These are phyloP conservation scores for Trachythela sp. DNA, from an alignment of 64 coral and sea anemone genomes.

Conservation along the genomic window DNA sequence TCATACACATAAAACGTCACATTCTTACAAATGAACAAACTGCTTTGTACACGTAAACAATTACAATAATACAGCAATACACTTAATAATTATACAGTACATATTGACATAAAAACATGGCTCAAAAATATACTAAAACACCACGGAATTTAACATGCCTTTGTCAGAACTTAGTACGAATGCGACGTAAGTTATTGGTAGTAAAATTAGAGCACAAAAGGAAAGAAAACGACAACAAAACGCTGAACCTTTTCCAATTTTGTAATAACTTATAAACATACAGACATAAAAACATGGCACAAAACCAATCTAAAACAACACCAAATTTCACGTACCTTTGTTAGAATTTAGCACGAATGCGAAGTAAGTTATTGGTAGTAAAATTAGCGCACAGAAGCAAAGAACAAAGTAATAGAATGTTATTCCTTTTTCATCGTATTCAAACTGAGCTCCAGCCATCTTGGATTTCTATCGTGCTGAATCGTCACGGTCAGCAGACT, in stretches of 20 bases:
- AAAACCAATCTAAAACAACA: background rate
- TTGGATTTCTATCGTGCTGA: conserved; percentile 24
- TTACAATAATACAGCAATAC: too few species aligned
- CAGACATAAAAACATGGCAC: background rate
- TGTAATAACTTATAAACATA: too few species aligned
- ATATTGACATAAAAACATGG: background rate
- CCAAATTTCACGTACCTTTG: conserved; percentile 52
- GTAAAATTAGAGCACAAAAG: conserved; percentile 77
- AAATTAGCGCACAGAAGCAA: conserved; percentile 83
- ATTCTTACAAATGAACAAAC: too few species aligned
- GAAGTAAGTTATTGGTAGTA: conserved; percentile 91
- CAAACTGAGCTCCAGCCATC: conserved; percentile 97
- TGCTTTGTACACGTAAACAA: too few species aligned
- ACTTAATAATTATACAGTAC: too few species aligned
- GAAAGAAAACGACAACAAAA: conserved; percentile 94
- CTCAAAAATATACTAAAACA: background rate
- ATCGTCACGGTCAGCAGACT: background rate
- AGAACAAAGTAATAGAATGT: conserved; percentile 99
- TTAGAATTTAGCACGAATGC: conserved; percentile 67
- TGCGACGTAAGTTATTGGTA: conserved; percentile 89
- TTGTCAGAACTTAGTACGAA: conserved; percentile 62
- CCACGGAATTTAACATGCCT: conserved; percentile 38
- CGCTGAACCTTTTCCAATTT: conserved; percentile 92
- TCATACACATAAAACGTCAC: too few species aligned
- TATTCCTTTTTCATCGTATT: conserved; percentile 98